Evolutionary conservation across 2,888 invertebrate genomes (phyloP).

Genomic region (Drymonia ruficornis): DNA sequence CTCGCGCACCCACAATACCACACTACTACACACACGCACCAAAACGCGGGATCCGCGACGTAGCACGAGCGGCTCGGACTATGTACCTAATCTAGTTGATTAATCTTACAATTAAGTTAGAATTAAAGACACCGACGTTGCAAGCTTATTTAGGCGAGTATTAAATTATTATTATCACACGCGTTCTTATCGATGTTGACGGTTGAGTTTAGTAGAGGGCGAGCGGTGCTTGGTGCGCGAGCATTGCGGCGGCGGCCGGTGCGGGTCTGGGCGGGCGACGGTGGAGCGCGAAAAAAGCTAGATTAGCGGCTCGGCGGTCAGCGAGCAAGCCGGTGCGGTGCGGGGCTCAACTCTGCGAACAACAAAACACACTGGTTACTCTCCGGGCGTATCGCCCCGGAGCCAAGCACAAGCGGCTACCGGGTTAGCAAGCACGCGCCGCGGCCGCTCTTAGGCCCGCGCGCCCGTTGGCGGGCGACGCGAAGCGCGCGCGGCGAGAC

Average conservation of each 20-base stretch:
- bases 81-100: slow-evolving; percentile 64
- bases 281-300: slow-evolving; percentile 83
- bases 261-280: slow-evolving; percentile 76
- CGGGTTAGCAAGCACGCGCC: slow-evolving; percentile 81
- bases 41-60: slow-evolving; percentile 53
- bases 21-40: slow-evolving; percentile 68
- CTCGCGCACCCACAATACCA: slow-evolving; percentile 66
- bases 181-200: slow-evolving; percentile 83
- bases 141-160: slow-evolving; percentile 83
- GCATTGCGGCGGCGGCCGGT: slow-evolving; percentile 79
- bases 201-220: slow-evolving; percentile 82
- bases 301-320: slow-evolving; percentile 84
- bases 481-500: slow-evolving; percentile 18
- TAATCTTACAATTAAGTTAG: slow-evolving; percentile 80
- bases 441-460: slow-evolving; percentile 65
- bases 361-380: slow-evolving; percentile 84
- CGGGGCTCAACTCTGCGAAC: slow-evolving; percentile 85
- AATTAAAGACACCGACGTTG: slow-evolving; percentile 82
- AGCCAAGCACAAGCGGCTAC: slow-evolving; percentile 84
- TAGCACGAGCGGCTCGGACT: slow-evolving; percentile 51
- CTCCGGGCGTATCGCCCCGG: slow-evolving; percentile 78
- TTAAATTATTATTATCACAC: slow-evolving; percentile 82
- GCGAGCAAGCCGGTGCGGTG: slow-evolving; percentile 83
- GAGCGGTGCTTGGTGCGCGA: slow-evolving; percentile 82
- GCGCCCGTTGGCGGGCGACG: slow-evolving; percentile 42